Evolutionary conservation across 2,797 vertebrate species (phyloP), one percentile per base, ranked within the genome.

Genomic region (Urosaurus nigricauda): DNA sequence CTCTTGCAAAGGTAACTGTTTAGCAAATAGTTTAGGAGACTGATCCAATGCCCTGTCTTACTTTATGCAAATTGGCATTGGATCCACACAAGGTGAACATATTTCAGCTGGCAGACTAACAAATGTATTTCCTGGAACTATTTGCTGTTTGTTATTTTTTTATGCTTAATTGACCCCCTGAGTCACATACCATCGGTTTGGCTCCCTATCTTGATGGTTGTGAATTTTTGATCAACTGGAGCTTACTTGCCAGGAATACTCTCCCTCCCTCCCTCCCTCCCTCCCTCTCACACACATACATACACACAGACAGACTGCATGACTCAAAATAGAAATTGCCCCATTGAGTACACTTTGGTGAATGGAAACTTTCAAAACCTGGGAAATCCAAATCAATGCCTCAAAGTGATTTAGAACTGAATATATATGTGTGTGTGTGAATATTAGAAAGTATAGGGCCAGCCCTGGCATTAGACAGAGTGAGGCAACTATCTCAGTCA

Each of bases 1-100:
- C 35, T 79, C 90, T 94, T 93, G 87, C 89, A 93, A 91, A 93
- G 91, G 43, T 93, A 93, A 90, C 14, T 85, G 84, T 89, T 87
- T 40, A 85, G 79, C 24, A 93, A 87, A 94, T 92, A 94, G 92
- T 84, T 90, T 87, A 92, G 91, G n/a, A 8, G 73, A 47, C 83
- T 89, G 70, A 94, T 94, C 92, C 90, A 94, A 91, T 92, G 88
- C 84, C 85, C 91, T 68, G 88, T 2, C 90, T 12, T 90, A 87
- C 88, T 71, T 86, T 87, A 12, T 83, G 91, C 91, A 79, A 37
- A 47, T 87, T 63, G 79, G 82, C 63, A 89, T 68, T n/a, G 17
- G 35, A 90, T 92, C 58, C 51, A 56, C 65, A 79, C 7, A 81
- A 91, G 47, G 85, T 35, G 56, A 92, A 87, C 43, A 87, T 84